These are phyloP conservation scores for Pycnonotus jocosus DNA, from an alignment of 2,113 vertebrate species.

Conservation along the genomic window DNA sequence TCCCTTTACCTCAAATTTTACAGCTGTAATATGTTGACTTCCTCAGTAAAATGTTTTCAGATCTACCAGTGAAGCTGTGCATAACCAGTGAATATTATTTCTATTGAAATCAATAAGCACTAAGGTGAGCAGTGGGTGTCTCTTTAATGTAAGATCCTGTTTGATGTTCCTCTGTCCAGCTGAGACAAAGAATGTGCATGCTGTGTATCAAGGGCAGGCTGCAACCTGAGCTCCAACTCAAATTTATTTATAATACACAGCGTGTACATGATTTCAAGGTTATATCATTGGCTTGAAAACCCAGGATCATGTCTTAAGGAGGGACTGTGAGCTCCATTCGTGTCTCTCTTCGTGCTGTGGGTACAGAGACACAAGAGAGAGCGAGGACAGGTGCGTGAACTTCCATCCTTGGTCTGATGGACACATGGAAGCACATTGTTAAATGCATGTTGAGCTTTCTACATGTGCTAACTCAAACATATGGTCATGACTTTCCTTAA, in stretches of 20 bases:
- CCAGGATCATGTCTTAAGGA: neutral
- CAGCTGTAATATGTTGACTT: neutral
- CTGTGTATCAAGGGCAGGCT: neutral
- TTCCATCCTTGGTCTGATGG: neutral
- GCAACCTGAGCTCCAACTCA: neutral
- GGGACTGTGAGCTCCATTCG: neutral
- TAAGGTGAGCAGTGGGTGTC: neutral
- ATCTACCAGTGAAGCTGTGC: neutral
- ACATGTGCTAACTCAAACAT: neutral
- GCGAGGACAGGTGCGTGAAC: neutral
- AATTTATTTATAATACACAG: neutral
- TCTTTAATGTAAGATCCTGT: neutral
- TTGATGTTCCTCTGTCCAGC: conserved; percentile 10
- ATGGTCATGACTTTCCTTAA: neutral
- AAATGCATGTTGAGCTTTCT: neutral
- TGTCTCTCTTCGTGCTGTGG: neutral
- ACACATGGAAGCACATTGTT: neutral
- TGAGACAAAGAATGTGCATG: neutral
- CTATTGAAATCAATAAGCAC: neutral
- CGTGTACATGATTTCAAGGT: neutral
- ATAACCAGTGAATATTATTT: neutral
- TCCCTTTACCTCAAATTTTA: neutral
- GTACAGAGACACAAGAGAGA: neutral
- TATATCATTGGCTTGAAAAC: neutral
- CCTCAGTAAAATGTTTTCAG: neutral